phyloP scores from a whole-genome alignment of 2,797 vertebrate genomes.

The Hippoglossus hippoglossus region DNA sequence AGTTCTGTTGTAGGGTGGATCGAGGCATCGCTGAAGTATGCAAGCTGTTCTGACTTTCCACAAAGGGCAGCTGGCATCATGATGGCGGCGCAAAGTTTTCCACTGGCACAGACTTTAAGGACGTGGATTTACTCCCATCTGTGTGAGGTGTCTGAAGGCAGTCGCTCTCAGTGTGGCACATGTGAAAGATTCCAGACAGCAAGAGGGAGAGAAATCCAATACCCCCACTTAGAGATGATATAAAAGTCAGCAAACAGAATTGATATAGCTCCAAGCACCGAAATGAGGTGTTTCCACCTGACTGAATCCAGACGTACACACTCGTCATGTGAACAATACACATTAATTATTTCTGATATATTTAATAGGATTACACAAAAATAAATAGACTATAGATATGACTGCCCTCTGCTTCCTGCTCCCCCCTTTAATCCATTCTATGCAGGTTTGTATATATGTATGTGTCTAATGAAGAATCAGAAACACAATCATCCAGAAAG shows the following conservation, averaged over 20 bases:
- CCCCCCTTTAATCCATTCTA: background rate
- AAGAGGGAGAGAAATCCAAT: slow-evolving; percentile 2
- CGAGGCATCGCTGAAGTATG: slow-evolving; percentile 23
- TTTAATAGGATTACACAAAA: slow-evolving; percentile 33
- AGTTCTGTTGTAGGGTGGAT: slow-evolving; percentile 41
- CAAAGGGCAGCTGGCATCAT: slow-evolving; percentile 52
- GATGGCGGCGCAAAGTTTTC: slow-evolving; percentile 45
- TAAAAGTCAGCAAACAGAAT: background rate
- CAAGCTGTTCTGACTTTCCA: slow-evolving; percentile 48
- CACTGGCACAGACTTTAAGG: slow-evolving; percentile 40
- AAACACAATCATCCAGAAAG: too few species aligned
- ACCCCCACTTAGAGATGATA: slow-evolving; percentile 1
- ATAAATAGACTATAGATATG: background rate
- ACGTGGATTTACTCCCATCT: slow-evolving; percentile 66
- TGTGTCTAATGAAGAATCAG: too few species aligned
- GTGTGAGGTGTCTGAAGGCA: slow-evolving; percentile 43
- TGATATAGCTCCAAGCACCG: background rate
- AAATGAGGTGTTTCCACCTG: background rate
- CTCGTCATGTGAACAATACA: background rate
- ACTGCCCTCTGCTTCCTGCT: background rate
- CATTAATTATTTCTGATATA: background rate
- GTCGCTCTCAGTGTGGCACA: slow-evolving; percentile 17
- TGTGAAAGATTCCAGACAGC: slow-evolving; percentile 18
- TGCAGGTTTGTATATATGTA: too few species aligned
- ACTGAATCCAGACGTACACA: background rate